Percentiles rank a stretch among this genome's conserved stretches.
phyloP scores from a whole-genome alignment of 2,113 vertebrate species.

The Phalacrocorax pelagicus region DNA sequence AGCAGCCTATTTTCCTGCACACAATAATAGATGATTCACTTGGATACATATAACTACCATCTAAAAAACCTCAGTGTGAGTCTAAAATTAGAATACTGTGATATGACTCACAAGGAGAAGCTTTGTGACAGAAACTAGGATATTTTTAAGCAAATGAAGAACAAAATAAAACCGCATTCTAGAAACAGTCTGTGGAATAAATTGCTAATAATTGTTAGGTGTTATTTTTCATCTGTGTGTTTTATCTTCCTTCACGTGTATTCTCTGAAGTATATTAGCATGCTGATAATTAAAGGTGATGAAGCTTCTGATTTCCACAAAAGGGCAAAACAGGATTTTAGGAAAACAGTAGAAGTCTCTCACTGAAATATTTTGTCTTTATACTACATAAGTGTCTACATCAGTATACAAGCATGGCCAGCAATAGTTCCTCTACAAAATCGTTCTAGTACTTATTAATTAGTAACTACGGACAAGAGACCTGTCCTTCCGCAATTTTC shows the following conservation, averaged over 20 bases:
- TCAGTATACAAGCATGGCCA: neutral
- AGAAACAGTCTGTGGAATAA: neutral
- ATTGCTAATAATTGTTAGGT: neutral
- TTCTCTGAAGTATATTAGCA: neutral
- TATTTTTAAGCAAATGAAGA: constrained; percentile 51
- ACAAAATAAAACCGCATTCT: neutral
- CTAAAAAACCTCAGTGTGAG: neutral
- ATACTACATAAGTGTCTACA: neutral
- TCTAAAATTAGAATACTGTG: constrained; percentile 44
- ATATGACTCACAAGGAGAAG: constrained; percentile 53
- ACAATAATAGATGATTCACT: neutral
- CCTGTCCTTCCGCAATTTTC: neutral
- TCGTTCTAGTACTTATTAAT: neutral
- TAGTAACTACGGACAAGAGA: neutral
- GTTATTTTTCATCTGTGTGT: neutral
- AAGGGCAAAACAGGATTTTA: neutral
- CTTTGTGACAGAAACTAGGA: constrained; percentile 22
- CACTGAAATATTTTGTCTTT: neutral
- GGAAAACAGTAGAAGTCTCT: neutral
- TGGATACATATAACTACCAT: constrained; percentile 4
- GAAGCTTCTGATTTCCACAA: neutral
- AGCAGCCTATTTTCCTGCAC: constrained; percentile 8
- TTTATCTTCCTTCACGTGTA: neutral
- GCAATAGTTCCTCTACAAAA: neutral
- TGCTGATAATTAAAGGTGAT: neutral